phyloP scores from a whole-genome alignment of 2,113 vertebrate genomes.

The Crotalus horridus region DNA sequence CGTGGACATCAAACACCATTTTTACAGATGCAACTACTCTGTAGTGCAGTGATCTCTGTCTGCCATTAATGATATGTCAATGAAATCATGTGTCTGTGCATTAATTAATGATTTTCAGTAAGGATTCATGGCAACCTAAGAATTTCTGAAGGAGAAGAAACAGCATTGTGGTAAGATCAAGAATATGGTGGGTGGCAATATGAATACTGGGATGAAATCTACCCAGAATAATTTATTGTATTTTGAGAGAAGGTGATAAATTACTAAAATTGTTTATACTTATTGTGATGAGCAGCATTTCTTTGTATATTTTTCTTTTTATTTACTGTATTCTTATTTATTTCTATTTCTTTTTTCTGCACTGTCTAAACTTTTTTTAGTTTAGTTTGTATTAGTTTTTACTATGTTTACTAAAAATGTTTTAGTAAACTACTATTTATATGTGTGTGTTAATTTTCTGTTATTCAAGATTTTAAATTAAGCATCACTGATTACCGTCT shows the following conservation, averaged over 20 bases:
- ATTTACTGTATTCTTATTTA: background rate
- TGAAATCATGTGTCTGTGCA: background rate
- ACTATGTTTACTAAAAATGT: background rate
- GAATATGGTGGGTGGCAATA: background rate
- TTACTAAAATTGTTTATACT: background rate
- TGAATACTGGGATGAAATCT: background rate
- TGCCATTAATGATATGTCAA: background rate
- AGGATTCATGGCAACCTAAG: background rate
- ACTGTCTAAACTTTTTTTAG: background rate
- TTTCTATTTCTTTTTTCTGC: background rate
- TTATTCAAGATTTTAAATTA: background rate
- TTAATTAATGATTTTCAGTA: background rate
- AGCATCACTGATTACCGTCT: conserved; percentile 12
- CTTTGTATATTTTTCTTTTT: background rate
- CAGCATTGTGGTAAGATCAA: background rate
- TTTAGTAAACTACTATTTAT: background rate
- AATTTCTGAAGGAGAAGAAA: background rate
- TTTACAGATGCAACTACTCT: conserved; percentile 12
- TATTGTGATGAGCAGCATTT: background rate
- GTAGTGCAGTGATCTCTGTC: background rate
- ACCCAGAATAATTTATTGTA: background rate
- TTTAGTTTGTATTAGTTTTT: background rate
- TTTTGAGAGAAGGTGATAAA: background rate
- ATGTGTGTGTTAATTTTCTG: background rate
- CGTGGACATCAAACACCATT: background rate